A percentile compares a stretch with the other conserved stretches of the same genome.
Evolutionary conservation across 2,888 invertebrate genomes (phyloP).

Genomic region (Lottia gigantea): DNA sequence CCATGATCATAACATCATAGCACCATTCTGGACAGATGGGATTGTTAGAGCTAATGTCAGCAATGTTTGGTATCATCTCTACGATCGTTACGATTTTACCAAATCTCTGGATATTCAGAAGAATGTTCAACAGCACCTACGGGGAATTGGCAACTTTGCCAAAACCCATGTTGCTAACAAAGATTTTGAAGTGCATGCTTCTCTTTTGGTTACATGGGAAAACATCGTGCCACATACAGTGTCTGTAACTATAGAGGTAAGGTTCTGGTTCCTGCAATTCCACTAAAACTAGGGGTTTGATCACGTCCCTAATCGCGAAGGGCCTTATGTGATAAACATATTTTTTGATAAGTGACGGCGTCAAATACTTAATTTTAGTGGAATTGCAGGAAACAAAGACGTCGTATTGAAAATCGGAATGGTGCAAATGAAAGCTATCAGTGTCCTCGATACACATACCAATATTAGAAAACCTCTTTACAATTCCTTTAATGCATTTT

Average conservation of each 20-base stretch:
- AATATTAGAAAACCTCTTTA: too few relatives aligned
- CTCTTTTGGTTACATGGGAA: not conserved
- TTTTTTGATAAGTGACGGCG: too few relatives aligned
- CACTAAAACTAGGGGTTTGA: too few relatives aligned
- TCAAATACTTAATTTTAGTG: too few relatives aligned
- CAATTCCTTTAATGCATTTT: too few relatives aligned
- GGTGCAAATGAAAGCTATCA: too few relatives aligned
- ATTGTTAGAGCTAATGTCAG: not conserved
- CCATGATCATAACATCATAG: not conserved
- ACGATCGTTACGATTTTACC: not conserved
- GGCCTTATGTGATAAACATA: too few relatives aligned
- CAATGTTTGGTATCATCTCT: not conserved
- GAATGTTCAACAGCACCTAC: not conserved
- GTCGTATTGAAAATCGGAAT: too few relatives aligned
- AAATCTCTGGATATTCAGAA: not conserved
- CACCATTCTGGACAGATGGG: not conserved
- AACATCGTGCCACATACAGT: not conserved
- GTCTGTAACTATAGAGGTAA: not conserved
- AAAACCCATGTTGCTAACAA: not conserved
- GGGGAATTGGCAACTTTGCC: not conserved
- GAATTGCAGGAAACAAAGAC: too few relatives aligned
- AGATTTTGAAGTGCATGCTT: not conserved
- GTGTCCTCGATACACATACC: too few relatives aligned
- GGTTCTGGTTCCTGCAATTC: too few relatives aligned
- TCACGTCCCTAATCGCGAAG: too few relatives aligned